Evolutionary conservation across 1,140 invertebrate genomes (phyloP).

Genomic region (Zophobas atratus): DNA sequence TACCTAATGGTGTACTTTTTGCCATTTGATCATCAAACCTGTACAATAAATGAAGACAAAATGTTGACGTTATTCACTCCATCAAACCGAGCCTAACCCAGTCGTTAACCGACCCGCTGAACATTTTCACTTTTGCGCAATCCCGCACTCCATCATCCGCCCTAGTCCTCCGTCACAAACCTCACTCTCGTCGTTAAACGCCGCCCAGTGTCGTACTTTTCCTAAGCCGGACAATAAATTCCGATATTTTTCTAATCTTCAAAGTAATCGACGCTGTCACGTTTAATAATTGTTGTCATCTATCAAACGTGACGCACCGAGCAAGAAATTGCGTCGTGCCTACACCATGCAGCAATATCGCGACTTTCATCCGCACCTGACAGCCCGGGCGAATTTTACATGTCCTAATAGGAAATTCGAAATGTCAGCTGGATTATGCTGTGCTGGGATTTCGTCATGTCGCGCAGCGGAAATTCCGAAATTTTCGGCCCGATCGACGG

Average conservation of each 20-base stretch:
- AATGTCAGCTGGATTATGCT: too few species aligned
- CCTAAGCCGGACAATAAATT: conserved; percentile 31
- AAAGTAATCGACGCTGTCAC: conserved; percentile 46
- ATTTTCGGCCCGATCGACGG: conserved; percentile 4
- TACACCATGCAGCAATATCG: conserved; percentile 38
- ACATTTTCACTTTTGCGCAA: too few species aligned
- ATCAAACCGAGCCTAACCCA: too few species aligned
- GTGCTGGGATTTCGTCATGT: conserved; percentile 3
- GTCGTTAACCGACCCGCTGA: too few species aligned
- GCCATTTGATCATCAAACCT: too few species aligned
- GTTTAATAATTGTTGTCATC: conserved; percentile 48
- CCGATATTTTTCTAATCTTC: conserved; percentile 32
- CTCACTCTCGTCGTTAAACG: too few species aligned
- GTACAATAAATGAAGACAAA: too few species aligned
- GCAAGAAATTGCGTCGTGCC: conserved; percentile 43
- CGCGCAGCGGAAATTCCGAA: conserved; percentile 3
- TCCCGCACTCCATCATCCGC: too few species aligned
- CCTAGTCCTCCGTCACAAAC: too few species aligned
- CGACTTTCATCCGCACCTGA: conserved; percentile 17
- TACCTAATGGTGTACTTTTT: too few species aligned
- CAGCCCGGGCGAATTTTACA: conserved; percentile 19
- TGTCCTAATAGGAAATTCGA: neutral
- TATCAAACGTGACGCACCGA: conserved; percentile 38
- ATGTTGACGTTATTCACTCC: too few species aligned
- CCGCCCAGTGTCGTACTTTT: neutral